phyloP scores from a whole-genome alignment of 2,797 vertebrate species.

The Halcyon chelicuti region DNA sequence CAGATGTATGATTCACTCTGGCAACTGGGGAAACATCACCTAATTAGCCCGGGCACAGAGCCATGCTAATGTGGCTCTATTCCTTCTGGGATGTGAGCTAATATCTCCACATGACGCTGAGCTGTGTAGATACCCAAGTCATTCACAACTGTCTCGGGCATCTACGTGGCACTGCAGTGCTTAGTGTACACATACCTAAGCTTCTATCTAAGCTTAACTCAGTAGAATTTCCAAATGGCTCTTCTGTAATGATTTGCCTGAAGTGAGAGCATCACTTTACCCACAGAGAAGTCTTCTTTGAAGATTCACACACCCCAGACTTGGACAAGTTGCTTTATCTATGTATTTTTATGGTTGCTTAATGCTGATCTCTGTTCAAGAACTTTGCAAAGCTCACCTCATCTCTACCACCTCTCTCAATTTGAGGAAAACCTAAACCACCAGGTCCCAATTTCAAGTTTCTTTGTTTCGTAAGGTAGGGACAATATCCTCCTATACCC shows the following conservation, averaged over 20 bases:
- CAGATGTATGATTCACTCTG: slow-evolving; percentile 38
- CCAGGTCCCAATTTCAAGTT: not conserved
- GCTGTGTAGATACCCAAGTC: not conserved
- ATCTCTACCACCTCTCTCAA: not conserved
- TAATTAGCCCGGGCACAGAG: slow-evolving; percentile 20
- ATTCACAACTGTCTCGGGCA: not conserved
- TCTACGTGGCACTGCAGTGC: not conserved
- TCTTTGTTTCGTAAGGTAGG: not conserved
- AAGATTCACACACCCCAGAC: not conserved
- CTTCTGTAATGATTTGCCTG: not conserved
- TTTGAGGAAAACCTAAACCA: not conserved
- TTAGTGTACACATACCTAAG: not conserved
- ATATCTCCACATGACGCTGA: not conserved
- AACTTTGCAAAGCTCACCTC: not conserved
- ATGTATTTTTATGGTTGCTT: not conserved
- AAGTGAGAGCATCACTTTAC: not conserved
- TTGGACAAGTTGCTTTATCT: not conserved
- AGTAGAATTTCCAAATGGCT: not conserved
- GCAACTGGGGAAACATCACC: slow-evolving; percentile 20
- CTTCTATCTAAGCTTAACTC: not conserved
- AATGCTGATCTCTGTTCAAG: not conserved
- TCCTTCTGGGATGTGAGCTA: not conserved
- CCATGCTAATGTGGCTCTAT: not conserved
- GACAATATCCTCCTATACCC: not conserved
- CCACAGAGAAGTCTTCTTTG: not conserved